phyloP scores from a whole-genome alignment of 1,140 invertebrate genomes.

The Heterodera schachtii region DNA sequence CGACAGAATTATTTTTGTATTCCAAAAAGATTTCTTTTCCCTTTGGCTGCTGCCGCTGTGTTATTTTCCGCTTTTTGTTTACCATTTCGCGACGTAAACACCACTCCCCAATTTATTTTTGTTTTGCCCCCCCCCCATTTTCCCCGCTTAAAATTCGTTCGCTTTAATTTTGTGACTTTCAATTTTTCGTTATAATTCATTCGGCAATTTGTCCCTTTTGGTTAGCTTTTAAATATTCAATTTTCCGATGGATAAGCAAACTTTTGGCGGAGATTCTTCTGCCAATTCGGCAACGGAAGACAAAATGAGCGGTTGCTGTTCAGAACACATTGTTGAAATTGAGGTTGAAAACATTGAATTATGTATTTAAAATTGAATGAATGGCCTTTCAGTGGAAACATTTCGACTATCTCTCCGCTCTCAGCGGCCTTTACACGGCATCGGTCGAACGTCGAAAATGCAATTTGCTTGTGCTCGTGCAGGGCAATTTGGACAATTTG shows the following conservation, averaged over 20 bases:
- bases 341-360: neutral
- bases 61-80: no score
- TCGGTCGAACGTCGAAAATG: conserved; percentile 11
- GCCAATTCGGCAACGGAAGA: neutral
- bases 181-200: no score
- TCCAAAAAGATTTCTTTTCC: no score
- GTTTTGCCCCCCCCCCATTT: no score
- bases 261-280: neutral
- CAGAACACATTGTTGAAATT: neutral
- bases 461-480: conserved; percentile 8
- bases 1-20: no score
- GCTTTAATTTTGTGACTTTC: no score
- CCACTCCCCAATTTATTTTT: no score
- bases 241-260: neutral
- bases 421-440: conserved; percentile 2
- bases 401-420: neutral
- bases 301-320: neutral
- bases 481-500: neutral
- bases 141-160: no score
- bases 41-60: no score
- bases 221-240: no score
- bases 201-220: no score
- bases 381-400: conserved; percentile 1
- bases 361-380: neutral
- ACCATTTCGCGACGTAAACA: no score